phyloP scores from a whole-genome alignment of 2,797 vertebrate genomes.

The Podarcis siculus region DNA sequence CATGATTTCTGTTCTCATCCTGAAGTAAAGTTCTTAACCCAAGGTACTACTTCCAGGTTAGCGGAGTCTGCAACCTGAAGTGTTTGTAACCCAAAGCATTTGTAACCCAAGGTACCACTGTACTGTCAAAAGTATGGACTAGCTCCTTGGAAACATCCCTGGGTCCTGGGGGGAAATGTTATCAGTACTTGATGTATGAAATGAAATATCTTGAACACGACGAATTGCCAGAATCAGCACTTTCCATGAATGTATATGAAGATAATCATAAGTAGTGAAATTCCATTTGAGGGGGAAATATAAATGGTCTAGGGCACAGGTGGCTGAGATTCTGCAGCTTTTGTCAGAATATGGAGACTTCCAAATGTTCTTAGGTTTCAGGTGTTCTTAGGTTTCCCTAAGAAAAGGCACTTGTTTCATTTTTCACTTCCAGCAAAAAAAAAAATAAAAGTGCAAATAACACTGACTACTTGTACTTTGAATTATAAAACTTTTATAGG shows the following conservation, averaged over 20 bases:
- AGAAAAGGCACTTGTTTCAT: too few relatives aligned
- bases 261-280: not conserved
- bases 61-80: too few relatives aligned
- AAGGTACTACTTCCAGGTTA: too few relatives aligned
- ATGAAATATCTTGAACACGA: slow-evolving; percentile 19
- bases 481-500: too few relatives aligned
- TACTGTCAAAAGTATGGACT: not conserved
- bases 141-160: slow-evolving; percentile 9
- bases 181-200: not conserved
- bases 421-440: too few relatives aligned
- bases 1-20: too few relatives aligned
- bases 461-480: too few relatives aligned
- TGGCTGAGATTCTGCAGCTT: not conserved
- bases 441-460: too few relatives aligned
- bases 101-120: too few relatives aligned
- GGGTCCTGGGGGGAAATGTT: not conserved
- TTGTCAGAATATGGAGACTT: not conserved
- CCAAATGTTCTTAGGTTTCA: not conserved
- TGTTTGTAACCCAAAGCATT: too few relatives aligned
- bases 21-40: too few relatives aligned
- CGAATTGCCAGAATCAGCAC: slow-evolving; percentile 26
- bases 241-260: not conserved
- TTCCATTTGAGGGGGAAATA: not conserved
- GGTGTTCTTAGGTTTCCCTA: too few relatives aligned
- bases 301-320: not conserved